Evolutionary conservation across 2,888 invertebrate genomes (phyloP), one percentile per base, ranked within the genome.

Genomic region (Scrobipalpa costella): DNA sequence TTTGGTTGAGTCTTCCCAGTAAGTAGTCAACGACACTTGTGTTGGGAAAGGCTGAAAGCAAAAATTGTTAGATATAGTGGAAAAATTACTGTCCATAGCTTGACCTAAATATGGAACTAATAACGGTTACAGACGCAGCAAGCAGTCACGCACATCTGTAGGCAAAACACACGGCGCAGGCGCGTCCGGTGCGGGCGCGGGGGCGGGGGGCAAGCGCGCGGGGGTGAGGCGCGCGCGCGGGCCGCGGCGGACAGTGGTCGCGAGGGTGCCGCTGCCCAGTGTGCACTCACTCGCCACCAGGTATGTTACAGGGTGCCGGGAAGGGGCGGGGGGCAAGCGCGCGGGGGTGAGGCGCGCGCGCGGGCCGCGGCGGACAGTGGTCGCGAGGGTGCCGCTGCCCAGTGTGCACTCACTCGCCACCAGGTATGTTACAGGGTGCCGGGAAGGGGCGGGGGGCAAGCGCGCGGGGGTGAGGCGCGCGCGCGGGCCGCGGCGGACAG

Each of bases 141-240:
- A 88, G 65, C 88, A 83, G 63, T 76, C 84, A 0, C 85, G 88
- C 1, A 52, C 76, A 2, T 70, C 77, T 11, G 67, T 79, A 17
- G 73, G 75, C 73, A 86, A 84, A 70, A 72, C 82, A 13, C 67
- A 72, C 52, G 66, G 71, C 19, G 76, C 77, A 66, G 72, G 75
- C 59, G 71, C 71, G 63, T 58, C n/a, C n/a, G n/a, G n/a, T n/a
- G n/a, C 66, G 7, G 65, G 66, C 9, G 27, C 62, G 13, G 68
- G 69, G 64, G 66, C 55, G 21, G 69, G 67, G 47, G 70, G 69
- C 61, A 64, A 64, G 64, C 63, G 67, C 62, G 33, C 58, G 64
- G 71, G 61, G 66, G 65, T 55, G 70, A 67, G 66, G 52, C 64
- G 52, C 55, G 62, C 63, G 66, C 64, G 67, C 55, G 65, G 65